phyloP scores from a whole-genome alignment of 2,888 invertebrate genomes.

The Priocnemis perturbator region DNA sequence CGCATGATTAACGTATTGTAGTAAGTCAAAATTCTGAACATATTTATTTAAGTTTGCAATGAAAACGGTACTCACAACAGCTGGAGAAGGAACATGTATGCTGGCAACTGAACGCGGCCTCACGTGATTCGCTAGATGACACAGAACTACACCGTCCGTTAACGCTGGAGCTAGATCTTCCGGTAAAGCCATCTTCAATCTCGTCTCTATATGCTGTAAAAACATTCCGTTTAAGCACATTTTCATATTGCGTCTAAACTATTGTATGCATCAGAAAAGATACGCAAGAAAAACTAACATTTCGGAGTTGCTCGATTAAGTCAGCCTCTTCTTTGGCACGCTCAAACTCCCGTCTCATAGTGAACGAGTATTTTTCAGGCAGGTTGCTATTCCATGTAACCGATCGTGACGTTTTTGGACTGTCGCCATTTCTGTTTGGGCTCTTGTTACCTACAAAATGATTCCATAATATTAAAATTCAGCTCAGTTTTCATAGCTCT shows the following conservation, averaged over 20 bases:
- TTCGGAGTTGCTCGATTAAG: slow-evolving; percentile 87
- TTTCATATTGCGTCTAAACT: too few relatives aligned
- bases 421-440: slow-evolving; percentile 65
- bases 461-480: too few relatives aligned
- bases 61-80: slow-evolving; percentile 86
- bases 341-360: slow-evolving; percentile 94
- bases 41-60: too few relatives aligned
- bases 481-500: not conserved
- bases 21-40: too few relatives aligned
- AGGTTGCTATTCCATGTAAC: slow-evolving; percentile 86
- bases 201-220: slow-evolving; percentile 89
- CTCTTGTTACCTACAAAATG: slow-evolving; percentile 60
- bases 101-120: slow-evolving; percentile 93
- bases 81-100: slow-evolving; percentile 95
- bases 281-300: slow-evolving; percentile 76
- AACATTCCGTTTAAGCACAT: slow-evolving; percentile 10
- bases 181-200: slow-evolving; percentile 93
- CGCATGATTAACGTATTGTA: too few relatives aligned
- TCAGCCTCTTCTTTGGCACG: slow-evolving; percentile 93
- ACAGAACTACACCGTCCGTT: slow-evolving; percentile 94
- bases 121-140: slow-evolving; percentile 95
- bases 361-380: slow-evolving; percentile 89
- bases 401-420: slow-evolving; percentile 74
- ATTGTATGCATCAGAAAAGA: too few relatives aligned
- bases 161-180: slow-evolving; percentile 89